phyloP scores from a whole-genome alignment of 2,888 invertebrate species.

The Entomobrya multifasciata region DNA sequence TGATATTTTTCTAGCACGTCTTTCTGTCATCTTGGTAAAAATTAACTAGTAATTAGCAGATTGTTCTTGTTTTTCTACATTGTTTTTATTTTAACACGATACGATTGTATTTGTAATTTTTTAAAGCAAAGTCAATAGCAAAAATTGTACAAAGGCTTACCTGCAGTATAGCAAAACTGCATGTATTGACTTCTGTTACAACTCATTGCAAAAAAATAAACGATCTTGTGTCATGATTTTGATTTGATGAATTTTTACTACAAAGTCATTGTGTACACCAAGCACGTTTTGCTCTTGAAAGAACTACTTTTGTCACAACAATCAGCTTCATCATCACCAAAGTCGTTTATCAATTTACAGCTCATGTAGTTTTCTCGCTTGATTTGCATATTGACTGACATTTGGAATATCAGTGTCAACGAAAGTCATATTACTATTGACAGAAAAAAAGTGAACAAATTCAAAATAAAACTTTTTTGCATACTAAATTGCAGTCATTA shows the following conservation, averaged over 20 bases:
- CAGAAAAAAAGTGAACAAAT: too few relatives aligned
- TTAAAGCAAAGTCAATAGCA: conserved; percentile 29
- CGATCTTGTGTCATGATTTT: conserved; percentile 21
- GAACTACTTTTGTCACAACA: conserved; percentile 41
- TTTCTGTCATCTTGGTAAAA: conserved; percentile 9
- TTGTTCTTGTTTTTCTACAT: too few relatives aligned
- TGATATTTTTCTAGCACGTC: conserved; percentile 28
- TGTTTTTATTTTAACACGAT: not conserved
- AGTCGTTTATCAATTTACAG: too few relatives aligned
- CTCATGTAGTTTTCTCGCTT: too few relatives aligned
- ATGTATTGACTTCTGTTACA: too few relatives aligned
- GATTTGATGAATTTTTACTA: conserved; percentile 9
- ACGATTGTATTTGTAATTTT: too few relatives aligned
- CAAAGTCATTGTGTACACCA: conserved; percentile 27
- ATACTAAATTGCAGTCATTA: too few relatives aligned
- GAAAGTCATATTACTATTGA: too few relatives aligned
- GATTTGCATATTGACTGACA: conserved; percentile 25
- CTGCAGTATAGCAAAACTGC: too few relatives aligned
- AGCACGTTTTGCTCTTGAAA: conserved; percentile 51
- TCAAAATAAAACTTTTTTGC: too few relatives aligned
- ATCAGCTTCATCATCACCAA: conserved; percentile 1
- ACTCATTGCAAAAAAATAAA: not conserved
- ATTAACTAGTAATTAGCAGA: conserved; percentile 8
- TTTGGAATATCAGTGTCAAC: too few relatives aligned
- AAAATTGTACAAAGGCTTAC: not conserved